Base-by-base conservation (phyloP, 2,113 vertebrate genomes). In the Pao palembangensis region DNA sequence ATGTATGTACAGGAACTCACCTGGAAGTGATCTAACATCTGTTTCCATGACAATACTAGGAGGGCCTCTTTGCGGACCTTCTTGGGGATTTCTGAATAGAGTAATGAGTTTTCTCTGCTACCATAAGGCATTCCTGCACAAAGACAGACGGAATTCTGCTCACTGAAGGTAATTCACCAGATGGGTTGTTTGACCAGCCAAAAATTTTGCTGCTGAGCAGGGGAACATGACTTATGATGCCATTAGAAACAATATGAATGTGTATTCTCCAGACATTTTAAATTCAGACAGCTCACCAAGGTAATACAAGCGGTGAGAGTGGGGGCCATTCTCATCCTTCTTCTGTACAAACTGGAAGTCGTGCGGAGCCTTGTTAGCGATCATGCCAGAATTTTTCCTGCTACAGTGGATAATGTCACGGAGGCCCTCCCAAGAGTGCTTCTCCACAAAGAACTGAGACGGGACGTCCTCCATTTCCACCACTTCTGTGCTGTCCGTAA, bases 11-110 rank as follows among this genome's bases (percentile, higher is more conserved):
- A 12, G 46, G 12, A 54, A 49, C 41, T 75, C 52, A 98, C 96
- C 96, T 99, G 96, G 69, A 99, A 99, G 73, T 99, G 95, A 90
- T 98, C 96, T 79, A 99, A 88, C 95, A 99, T 98, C 90, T 99
- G 96, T 65, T 98, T 98, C 96, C 96, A 99, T 0, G 96, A 96
- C 83, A 99, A 87, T 72, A 98, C 93, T 55, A 96, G 83, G 56
- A 96, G 85, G 15, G 95, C 93, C 83, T 99, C 95, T 78, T 98
- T 98, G 58, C 94, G 92, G 50, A 96, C 88, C 90, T 99, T 97
- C 89, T 92, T 96, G 73, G 96, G 96, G 73, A 99, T 98, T 91
- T 99, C 96, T 0, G 95, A 98, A 86, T 97, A 99, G 64, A 99
- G 93, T 60, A 99, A 91, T 14, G 96, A 98, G 84, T 97, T 99